These are phyloP conservation scores for Meloidogyne chitwoodi DNA, from an alignment of 1,140 invertebrate genomes.

Conservation along the genomic window DNA sequence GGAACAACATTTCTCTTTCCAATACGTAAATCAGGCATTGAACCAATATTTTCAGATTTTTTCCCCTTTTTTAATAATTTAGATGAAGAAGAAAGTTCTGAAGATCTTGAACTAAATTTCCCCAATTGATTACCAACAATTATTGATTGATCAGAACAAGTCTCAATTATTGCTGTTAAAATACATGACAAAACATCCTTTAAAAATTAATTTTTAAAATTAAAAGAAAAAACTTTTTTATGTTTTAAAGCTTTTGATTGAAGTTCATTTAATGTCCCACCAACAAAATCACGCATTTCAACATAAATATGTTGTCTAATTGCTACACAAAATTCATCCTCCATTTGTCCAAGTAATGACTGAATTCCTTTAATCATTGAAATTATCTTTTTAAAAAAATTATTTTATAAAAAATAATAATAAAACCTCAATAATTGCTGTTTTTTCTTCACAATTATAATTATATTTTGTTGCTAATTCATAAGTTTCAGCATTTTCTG, in stretches of 20 bases:
- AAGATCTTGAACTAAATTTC: conserved; percentile 32
- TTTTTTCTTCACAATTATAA: conserved; percentile 94
- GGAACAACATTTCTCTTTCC: conserved; percentile 46
- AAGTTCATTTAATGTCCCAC: conserved; percentile 81
- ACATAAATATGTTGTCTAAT: conserved; percentile 90
- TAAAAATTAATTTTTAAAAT: conserved; percentile 63
- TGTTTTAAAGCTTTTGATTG: conserved; percentile 93
- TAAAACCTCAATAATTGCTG: conserved; percentile 77
- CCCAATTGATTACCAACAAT: conserved; percentile 13
- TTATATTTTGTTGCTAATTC: conserved; percentile 96
- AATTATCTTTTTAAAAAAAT: conserved; percentile 66
- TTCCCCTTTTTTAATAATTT: conserved; percentile 32
- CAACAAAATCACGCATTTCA: conserved; percentile 95
- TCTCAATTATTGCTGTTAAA: conserved; percentile 49
- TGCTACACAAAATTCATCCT: conserved; percentile 92
- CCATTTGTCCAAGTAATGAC: conserved; percentile 92
- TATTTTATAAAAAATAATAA: not conserved
- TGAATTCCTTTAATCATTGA: conserved; percentile 99
- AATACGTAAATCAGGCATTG: conserved; percentile 42
- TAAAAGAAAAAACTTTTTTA: conserved; percentile 90
- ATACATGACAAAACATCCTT: conserved; percentile 13
- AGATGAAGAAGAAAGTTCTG: conserved; percentile 22
- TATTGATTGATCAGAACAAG: conserved; percentile 35
- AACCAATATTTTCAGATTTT: conserved; percentile 36
- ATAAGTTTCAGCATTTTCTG: conserved; percentile 93